Conservation (phyloP, 2,113 vertebrate species). For the Pontoporia blainvillei region DNA sequence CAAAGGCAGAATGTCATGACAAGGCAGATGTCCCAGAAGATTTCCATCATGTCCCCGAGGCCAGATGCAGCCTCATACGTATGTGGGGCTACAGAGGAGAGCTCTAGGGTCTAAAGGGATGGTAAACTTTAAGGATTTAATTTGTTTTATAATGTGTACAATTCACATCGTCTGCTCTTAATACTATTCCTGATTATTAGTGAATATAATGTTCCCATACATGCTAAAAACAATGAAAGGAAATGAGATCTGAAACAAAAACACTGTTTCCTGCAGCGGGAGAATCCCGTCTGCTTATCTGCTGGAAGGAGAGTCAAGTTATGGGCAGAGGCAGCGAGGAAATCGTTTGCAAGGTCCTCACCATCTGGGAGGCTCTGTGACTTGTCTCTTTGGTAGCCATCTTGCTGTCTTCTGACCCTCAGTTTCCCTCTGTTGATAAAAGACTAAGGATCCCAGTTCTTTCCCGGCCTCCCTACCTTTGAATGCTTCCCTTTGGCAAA, state of each 20-base stretch:
- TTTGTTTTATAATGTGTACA: not conserved
- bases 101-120: not conserved
- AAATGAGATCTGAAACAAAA: not conserved
- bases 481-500: not conserved
- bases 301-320: not conserved
- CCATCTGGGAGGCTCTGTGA: not conserved
- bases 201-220: not conserved
- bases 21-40: not conserved
- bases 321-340: not conserved
- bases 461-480: not conserved
- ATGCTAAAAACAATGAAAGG: not conserved
- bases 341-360: not conserved
- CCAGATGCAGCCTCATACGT: not conserved
- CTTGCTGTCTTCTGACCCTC: not conserved
- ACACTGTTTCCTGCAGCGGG: not conserved
- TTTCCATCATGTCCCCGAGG: no score
- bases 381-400: not conserved
- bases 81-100: not conserved
- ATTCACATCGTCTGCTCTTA: not conserved
- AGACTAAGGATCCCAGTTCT: not conserved
- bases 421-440: not conserved
- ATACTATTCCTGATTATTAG: not conserved
- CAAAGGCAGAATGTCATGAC: fast-evolving
- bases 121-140: not conserved
- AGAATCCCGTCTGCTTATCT: not conserved